Evolutionary conservation across 2,797 vertebrate species (phyloP), one percentile per base, ranked within the genome.

Genomic region (Uromys caudimaculatus): DNA sequence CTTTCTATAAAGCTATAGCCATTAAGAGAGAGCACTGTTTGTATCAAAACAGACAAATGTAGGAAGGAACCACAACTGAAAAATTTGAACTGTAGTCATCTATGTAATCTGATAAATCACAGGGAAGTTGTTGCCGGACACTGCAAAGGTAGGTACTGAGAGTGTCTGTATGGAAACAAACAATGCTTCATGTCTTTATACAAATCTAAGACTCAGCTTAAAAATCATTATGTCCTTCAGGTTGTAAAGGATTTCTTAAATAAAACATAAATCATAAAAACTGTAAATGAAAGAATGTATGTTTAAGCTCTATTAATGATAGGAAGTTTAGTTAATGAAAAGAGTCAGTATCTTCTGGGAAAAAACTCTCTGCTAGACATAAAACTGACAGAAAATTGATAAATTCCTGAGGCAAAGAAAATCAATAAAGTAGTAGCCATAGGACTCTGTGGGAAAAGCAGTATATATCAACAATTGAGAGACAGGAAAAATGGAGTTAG

Each of bases 241-340:
- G 9, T 75, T 64, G 58, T 41, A 44, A 93, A 76, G 6, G 4
- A 92, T 81, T 92, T 92, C 35, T 82, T 90, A 16, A 91, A 73
- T 35, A 82, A 97, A 95, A 75, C 60, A 35, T n/a, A 94, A 88
- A 89, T 10, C 32, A 52, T 27, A 50, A 83, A 96, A 93, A 8
- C 10, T 83, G 24, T 44, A 85, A 85, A 10, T 69, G 38, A 91
- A 95, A 83, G 17, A 88, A 88, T 62, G 14, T 24, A 58, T 64
- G 86, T 56, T 93, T 93, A 75, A 38, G 56, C 12, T 17, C 13
- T 9, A 52, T 58, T 94, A 84, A 91, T 56, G 64, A 44, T 89
- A 92, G 92, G 32, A 79, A 78, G 83, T 56, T 38, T 44, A 56
- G n/a, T 87, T 90, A 90, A 90, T 84, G 47, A 83, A 89, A 89